Conservation (phyloP, 2,113 vertebrate species). For the Nothobranchius kuhntae region DNA sequence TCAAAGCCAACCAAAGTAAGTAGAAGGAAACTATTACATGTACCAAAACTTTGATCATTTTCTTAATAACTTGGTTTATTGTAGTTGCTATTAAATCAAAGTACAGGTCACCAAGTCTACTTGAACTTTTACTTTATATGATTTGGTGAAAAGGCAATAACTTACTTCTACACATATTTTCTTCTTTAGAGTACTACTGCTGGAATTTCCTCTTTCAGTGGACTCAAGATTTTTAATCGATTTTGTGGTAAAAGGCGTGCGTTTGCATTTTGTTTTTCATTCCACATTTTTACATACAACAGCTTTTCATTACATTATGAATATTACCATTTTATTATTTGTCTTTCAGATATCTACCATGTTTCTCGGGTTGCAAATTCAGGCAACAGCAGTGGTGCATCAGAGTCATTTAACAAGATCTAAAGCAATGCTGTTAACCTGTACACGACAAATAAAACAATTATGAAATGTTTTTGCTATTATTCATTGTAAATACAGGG, state of each 20-base stretch:
- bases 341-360: slow-evolving; percentile 56
- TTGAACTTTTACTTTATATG: background rate
- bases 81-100: background rate
- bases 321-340: background rate
- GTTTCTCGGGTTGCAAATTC: slow-evolving; percentile 9
- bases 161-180: background rate
- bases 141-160: background rate
- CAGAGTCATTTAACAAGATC: background rate
- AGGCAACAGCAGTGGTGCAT: background rate
- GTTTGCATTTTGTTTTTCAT: background rate
- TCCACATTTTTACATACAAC: background rate
- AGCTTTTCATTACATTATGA: background rate
- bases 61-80: background rate
- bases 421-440: background rate
- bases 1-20: slow-evolving; percentile 55
- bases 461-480: no score
- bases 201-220: slow-evolving; percentile 23
- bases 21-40: background rate
- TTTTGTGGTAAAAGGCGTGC: slow-evolving; percentile 48
- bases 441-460: no score
- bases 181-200: slow-evolving; percentile 47
- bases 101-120: background rate
- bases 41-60: background rate
- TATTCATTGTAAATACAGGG: no score
- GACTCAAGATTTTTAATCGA: slow-evolving; percentile 20